Percentiles rank a stretch among this genome's conserved stretches.
Conservation (phyloP, 2,888 invertebrate species). For the Cephus runcator region DNA sequence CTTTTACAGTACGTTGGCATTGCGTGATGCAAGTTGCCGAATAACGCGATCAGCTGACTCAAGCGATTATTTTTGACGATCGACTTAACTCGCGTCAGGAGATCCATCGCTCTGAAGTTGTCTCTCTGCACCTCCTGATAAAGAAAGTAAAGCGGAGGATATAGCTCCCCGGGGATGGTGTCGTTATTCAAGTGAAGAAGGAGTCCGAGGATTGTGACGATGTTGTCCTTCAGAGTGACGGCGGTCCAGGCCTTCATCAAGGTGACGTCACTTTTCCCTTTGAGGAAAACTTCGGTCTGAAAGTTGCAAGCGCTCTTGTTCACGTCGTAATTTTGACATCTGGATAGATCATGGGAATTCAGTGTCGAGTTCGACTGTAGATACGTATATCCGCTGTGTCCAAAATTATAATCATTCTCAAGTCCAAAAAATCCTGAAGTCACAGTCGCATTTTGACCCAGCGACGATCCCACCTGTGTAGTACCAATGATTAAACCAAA, state of each 20-base stretch:
- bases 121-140: slow-evolving; percentile 35
- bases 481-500: background rate
- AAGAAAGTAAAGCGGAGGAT: slow-evolving; percentile 35
- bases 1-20: slow-evolving; percentile 26
- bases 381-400: slow-evolving; percentile 1
- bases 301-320: slow-evolving; percentile 36
- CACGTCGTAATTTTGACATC: slow-evolving; percentile 34
- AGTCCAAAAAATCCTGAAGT: background rate
- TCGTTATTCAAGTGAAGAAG: slow-evolving; percentile 37
- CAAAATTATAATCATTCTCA: background rate
- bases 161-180: slow-evolving; percentile 28
- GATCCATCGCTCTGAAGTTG: slow-evolving; percentile 37
- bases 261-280: slow-evolving; percentile 27
- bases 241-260: slow-evolving; percentile 40
- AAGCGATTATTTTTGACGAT: slow-evolving; percentile 18
- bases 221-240: slow-evolving; percentile 40
- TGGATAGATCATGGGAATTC: slow-evolving; percentile 23
- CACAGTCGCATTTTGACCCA: background rate
- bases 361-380: background rate
- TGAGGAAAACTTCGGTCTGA: slow-evolving; percentile 22
- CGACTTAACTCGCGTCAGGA: slow-evolving; percentile 27
- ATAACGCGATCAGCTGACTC: slow-evolving; percentile 25
- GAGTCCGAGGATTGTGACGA: slow-evolving; percentile 38
- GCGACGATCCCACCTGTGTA: background rate
- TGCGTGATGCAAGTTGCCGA: slow-evolving; percentile 19